Evolutionary conservation across 1,140 invertebrate genomes (phyloP).

Genomic region (Alviniconcha marisindica): DNA sequence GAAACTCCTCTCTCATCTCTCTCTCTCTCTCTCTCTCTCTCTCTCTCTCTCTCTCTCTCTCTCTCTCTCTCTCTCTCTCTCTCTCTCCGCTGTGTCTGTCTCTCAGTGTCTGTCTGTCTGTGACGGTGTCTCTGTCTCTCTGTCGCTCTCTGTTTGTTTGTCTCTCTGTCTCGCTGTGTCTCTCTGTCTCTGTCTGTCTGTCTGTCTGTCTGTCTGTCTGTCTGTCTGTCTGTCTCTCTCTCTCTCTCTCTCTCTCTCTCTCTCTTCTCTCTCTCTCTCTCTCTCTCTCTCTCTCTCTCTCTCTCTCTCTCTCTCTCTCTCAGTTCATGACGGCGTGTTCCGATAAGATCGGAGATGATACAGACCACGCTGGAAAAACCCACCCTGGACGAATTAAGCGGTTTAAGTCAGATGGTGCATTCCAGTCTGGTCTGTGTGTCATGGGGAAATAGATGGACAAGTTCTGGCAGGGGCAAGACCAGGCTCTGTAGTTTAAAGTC

Average conservation of each 20-base stretch:
- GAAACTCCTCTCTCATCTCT: no score
- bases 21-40: no score
- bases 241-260: not conserved
- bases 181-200: not conserved
- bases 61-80: slow-evolving; percentile 1
- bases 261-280: not conserved
- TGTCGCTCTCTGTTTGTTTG: not conserved
- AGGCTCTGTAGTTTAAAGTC: not conserved
- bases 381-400: no score
- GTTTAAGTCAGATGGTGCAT: no score
- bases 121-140: slow-evolving; percentile 22
- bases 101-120: not conserved
- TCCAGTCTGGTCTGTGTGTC: no score
- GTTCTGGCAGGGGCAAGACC: no score
- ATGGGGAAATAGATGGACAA: no score
- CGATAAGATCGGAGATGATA: no score
- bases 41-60: no score
- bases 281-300: slow-evolving; percentile 16
- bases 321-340: no score
- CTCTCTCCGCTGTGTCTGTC: not conserved
- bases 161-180: no score
- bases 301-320: not conserved
- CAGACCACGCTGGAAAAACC: no score
- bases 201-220: not conserved
- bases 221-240: not conserved